Percentiles rank a stretch among this genome's conserved stretches.
Conservation (phyloP, 2,797 vertebrate species). For the Limnodromus scolopaceus region DNA sequence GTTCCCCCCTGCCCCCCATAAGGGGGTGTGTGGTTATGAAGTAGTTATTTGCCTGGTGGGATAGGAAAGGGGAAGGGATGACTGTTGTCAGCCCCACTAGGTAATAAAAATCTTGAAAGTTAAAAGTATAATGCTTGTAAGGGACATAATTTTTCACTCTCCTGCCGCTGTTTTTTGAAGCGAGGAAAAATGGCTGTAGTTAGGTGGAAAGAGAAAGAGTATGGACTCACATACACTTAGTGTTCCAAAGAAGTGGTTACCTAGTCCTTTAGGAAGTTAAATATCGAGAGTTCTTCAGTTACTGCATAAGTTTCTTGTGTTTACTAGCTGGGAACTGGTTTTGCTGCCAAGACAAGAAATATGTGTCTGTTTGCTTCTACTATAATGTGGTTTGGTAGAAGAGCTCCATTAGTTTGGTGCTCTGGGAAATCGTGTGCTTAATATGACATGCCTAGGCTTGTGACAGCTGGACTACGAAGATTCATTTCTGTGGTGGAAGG, state of each 20-base stretch:
- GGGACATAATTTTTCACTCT: neutral
- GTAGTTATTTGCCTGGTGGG: neutral
- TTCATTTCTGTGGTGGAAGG: neutral
- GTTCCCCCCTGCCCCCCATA: accelerated
- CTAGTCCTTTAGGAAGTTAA: neutral
- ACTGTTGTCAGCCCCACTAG: neutral
- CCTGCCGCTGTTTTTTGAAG: neutral
- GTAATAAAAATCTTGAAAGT: neutral
- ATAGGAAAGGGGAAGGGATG: neutral
- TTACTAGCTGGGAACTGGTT: neutral
- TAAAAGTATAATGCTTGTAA: neutral
- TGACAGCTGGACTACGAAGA: neutral
- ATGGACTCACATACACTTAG: accelerated
- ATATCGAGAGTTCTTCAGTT: neutral
- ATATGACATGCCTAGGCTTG: neutral
- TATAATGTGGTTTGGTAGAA: neutral
- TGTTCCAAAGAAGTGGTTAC: neutral
- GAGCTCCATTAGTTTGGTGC: neutral
- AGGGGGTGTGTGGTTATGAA: neutral
- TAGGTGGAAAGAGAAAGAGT: neutral
- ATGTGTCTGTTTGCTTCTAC: neutral
- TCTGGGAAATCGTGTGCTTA: neutral
- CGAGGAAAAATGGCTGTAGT: neutral
- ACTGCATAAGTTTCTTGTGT: neutral
- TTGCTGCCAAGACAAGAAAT: neutral